Conservation (phyloP, 30 jellyfish, hydroid and myxozoan genomes). For the Euphysa ruthae region DNA sequence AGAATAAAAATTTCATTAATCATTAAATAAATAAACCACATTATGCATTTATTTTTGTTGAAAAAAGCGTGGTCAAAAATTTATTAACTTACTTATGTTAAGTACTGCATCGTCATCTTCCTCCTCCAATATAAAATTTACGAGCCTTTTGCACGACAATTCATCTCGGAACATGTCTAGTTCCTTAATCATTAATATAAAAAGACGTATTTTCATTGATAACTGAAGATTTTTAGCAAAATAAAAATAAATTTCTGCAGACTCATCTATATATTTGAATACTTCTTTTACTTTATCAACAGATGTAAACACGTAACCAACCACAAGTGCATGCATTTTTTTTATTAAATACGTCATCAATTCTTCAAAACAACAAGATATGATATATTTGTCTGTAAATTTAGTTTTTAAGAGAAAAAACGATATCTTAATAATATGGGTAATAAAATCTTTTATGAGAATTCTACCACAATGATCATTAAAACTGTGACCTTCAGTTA, state of each 20-base stretch:
- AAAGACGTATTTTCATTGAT: slow-evolving; percentile 34
- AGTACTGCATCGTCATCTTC: slow-evolving; percentile 34
- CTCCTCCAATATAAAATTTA: slow-evolving; percentile 31
- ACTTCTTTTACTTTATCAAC: slow-evolving; percentile 32
- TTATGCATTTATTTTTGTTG: no score
- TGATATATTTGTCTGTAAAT: neutral
- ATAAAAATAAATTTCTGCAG: slow-evolving; percentile 26
- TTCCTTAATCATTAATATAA: slow-evolving; percentile 45
- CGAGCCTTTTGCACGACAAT: slow-evolving; percentile 39
- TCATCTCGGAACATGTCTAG: slow-evolving; percentile 26
- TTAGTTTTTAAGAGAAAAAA: slow-evolving; percentile 26
- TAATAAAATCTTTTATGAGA: slow-evolving; percentile 57
- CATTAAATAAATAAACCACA: no score
- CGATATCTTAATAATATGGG: slow-evolving; percentile 34
- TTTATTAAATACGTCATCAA: slow-evolving; percentile 36
- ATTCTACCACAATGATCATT: slow-evolving; percentile 36
- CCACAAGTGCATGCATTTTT: slow-evolving; percentile 19
- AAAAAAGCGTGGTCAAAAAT: no score
- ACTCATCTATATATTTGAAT: slow-evolving; percentile 26
- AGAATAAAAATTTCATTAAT: no score
- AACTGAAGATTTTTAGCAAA: neutral
- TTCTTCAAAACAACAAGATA: slow-evolving; percentile 38
- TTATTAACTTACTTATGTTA: slow-evolving; percentile 33
- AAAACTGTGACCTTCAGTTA: slow-evolving; percentile 1
- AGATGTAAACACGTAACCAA: slow-evolving; percentile 28